Evolutionary conservation across 92 coral and sea anemone species (phyloP), one percentile per base, ranked within the genome.

Genomic region (Desmophyllum pertusum): DNA sequence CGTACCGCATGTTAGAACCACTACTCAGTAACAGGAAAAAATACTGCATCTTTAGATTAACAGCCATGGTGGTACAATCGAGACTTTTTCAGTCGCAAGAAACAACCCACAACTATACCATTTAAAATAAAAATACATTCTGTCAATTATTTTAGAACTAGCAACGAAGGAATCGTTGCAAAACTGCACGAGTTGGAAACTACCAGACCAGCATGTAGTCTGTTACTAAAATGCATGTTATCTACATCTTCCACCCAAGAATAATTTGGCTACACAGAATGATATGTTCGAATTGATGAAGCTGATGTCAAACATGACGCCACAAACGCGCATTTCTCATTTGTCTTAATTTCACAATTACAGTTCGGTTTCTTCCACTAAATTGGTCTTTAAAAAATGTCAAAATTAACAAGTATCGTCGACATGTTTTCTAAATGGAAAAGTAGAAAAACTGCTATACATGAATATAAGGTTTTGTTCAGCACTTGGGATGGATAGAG

Each of bases 231-330:
- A n/a, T n/a, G n/a, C n/a, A 35, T 19, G 43, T 36, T 36, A 67
- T 67, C 73, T 67, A n/a, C 3, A 38, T 36, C 19, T 67, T 38
- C 15, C 42, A 35, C 40, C 40, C 73, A 18, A 37, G 23, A 35
- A 38, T 67, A 35, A 67, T 38, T 67, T 37, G 42, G 25, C 21
- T 67, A 0, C 42, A 67, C 4, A n/a, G 30, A 67, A 64, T 13
- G 29, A 67, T 67, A 43, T n/a, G 73, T 33, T 36, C 65, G 1
- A 25, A 1, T 4, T 38, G 19, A 33, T 65, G 40, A 67, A 67
- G 73, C 71, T 66, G 71, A 35, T 66, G 71, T 19, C 42, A 36
- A 67, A 21, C 25, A 0, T 67, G 73, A 43, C 73, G 73, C 45
- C 73, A 36, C 19, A 18, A 27, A 35, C 29, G 18, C 73, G 0